These are phyloP conservation scores for Cremastinae sp. DNA, from an alignment of 2,888 invertebrate species.

Conservation along the genomic window DNA sequence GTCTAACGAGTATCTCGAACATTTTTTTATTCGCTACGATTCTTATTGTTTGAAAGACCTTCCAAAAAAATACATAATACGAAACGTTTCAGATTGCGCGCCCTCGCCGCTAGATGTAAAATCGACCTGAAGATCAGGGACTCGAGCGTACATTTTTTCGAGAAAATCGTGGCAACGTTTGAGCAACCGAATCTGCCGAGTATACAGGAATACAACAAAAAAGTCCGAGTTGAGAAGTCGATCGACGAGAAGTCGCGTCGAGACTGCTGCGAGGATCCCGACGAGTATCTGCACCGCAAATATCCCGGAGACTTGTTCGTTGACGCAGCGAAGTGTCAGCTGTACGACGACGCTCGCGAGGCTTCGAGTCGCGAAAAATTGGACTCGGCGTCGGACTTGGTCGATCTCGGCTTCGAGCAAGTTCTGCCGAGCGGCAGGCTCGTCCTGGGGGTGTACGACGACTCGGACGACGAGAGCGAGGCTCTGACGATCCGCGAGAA, in stretches of 20 bases:
- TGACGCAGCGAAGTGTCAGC: constrained; percentile 64
- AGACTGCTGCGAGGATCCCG: constrained; percentile 58
- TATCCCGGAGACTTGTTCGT: constrained; percentile 66
- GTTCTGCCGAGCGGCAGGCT: constrained; percentile 69
- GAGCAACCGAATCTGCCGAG: constrained; percentile 65
- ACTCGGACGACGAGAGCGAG: constrained; percentile 62
- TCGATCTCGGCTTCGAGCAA: constrained; percentile 72
- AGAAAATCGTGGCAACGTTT: constrained; percentile 72
- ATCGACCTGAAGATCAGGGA: constrained; percentile 69
- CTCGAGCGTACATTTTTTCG: constrained; percentile 72
- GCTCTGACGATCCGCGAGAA: background rate
- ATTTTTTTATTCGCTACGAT: no score
- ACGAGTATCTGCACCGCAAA: constrained; percentile 68
- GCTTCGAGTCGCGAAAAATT: constrained; percentile 15
- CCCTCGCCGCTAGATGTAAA: constrained; percentile 68
- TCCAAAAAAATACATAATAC: background rate
- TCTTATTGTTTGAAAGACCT: background rate
- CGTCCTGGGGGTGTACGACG: constrained; percentile 46
- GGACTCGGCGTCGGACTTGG: constrained; percentile 6
- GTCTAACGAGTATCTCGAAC: no score
- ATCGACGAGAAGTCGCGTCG: background rate
- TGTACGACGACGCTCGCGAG: constrained; percentile 60
- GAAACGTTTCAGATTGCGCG: constrained; percentile 65
- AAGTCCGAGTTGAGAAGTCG: constrained; percentile 60
- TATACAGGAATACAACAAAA: constrained; percentile 64